phyloP scores from a whole-genome alignment of 2,888 invertebrate species.

The Erpobdella octoculata region DNA sequence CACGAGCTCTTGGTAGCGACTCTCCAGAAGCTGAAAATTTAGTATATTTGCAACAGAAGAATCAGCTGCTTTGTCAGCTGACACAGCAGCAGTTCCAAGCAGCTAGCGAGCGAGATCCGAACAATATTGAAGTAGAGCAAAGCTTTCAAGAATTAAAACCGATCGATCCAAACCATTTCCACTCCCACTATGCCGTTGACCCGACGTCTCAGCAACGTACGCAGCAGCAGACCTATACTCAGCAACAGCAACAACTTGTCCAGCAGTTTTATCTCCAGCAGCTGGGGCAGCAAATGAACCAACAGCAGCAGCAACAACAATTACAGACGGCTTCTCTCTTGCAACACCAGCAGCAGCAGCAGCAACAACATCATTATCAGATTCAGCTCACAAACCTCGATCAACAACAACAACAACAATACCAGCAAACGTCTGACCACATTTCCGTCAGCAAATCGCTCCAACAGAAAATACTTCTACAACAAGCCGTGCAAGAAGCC shows the following conservation, averaged over 20 bases:
- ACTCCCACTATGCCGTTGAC: background rate
- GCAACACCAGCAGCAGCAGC: background rate
- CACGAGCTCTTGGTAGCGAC: background rate
- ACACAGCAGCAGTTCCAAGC: background rate
- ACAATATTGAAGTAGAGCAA: background rate
- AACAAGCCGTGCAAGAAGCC: background rate
- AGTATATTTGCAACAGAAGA: no score
- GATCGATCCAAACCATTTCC: slow-evolving; percentile 23
- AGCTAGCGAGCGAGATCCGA: background rate
- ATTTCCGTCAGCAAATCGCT: background rate
- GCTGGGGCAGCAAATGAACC: background rate
- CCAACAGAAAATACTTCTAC: slow-evolving; percentile 8
- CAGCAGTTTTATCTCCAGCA: background rate
- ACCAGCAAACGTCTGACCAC: background rate
- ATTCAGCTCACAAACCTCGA: background rate
- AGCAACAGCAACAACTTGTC: slow-evolving; percentile 18
- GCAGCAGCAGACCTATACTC: background rate
- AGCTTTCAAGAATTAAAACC: slow-evolving; percentile 21
- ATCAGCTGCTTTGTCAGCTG: background rate
- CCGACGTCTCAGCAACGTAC: background rate
- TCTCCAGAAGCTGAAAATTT: no score
- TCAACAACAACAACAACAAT: slow-evolving; percentile 12
- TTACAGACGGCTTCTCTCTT: background rate
- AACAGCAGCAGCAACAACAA: background rate
- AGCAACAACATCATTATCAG: slow-evolving; percentile 12